Evolutionary conservation across 2,797 vertebrate species (phyloP).

Genomic region (Hippoglossus hippoglossus): DNA sequence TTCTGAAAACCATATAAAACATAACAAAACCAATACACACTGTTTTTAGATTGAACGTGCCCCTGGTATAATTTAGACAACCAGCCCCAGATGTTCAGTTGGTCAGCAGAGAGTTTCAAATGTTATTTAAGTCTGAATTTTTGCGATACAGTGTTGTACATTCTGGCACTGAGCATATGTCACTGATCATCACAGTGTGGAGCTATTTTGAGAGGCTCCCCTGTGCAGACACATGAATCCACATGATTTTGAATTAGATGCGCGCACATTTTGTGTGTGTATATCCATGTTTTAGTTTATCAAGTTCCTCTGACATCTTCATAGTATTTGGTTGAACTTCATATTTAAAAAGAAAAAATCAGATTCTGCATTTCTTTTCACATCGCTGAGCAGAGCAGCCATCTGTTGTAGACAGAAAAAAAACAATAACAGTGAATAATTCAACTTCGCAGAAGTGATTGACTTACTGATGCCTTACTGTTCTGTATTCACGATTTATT

Average conservation of each 20-base stretch:
- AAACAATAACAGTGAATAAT: conserved; percentile 62
- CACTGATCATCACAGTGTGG: not conserved
- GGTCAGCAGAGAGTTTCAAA: not conserved
- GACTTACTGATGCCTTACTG: conserved; percentile 58
- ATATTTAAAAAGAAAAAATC: not conserved
- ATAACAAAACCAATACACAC: too few relatives aligned
- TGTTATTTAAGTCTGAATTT: not conserved
- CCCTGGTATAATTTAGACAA: not conserved
- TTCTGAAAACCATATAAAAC: too few relatives aligned
- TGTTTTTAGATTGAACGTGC: too few relatives aligned
- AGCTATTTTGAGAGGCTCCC: not conserved
- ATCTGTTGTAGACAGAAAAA: conserved; percentile 54
- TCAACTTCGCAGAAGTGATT: conserved; percentile 72
- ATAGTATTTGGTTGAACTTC: not conserved
- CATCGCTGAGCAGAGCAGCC: conserved; percentile 16
- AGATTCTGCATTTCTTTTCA: conserved; percentile 22
- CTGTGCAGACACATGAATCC: conserved; percentile 21
- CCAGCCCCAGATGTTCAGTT: not conserved
- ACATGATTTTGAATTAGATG: conserved; percentile 7
- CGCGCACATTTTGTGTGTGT: not conserved
- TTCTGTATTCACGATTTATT: conserved; percentile 22
- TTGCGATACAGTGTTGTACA: too few relatives aligned
- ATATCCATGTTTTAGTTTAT: not conserved
- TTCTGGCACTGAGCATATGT: not conserved
- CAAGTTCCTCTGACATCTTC: conserved; percentile 2